Evolutionary conservation across 2,113 vertebrate species (phyloP).

Genomic region (Spea multiplicata): DNA sequence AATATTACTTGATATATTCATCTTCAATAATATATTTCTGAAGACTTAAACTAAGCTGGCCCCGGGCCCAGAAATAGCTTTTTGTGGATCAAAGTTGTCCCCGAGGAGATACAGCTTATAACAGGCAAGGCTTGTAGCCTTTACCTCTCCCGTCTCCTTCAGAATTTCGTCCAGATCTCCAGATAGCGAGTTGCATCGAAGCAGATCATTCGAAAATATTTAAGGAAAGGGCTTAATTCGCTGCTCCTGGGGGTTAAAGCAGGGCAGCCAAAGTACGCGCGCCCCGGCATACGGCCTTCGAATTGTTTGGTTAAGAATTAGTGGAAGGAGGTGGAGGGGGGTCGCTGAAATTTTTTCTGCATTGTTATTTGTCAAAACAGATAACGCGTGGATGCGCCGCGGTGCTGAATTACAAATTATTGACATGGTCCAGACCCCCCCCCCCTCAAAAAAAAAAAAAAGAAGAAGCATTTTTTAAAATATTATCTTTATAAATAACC

Average conservation of each 20-base stretch:
- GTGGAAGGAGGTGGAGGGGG: conserved; percentile 28
- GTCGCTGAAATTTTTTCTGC: not conserved
- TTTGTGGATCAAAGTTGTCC: conserved; percentile 11
- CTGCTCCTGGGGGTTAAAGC: conserved; percentile 51
- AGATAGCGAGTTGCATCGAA: conserved; percentile 46
- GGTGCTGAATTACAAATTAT: conserved; percentile 31
- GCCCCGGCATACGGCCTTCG: conserved; percentile 48
- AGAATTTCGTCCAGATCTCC: conserved; percentile 45
- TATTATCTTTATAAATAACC: conserved; percentile 35
- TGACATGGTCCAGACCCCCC: conserved; percentile 14
- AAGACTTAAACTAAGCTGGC: conserved; percentile 41
- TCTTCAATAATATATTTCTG: conserved; percentile 48
- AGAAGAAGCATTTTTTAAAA: conserved; percentile 10
- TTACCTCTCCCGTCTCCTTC: conserved; percentile 48
- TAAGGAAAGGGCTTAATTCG: conserved; percentile 51
- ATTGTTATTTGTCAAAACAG: conserved; percentile 57
- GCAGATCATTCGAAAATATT: conserved; percentile 51
- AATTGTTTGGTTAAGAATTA: conserved; percentile 54
- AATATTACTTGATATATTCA: conserved; percentile 15
- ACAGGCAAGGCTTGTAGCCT: conserved; percentile 21
- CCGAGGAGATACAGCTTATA: conserved; percentile 20
- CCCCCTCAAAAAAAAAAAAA: not conserved
- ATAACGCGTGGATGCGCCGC: conserved; percentile 46
- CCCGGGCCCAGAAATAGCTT: conserved; percentile 32
- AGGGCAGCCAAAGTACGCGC: conserved; percentile 55